Conservation (phyloP, 2,888 invertebrate genomes). For the Aphrophora alni region DNA sequence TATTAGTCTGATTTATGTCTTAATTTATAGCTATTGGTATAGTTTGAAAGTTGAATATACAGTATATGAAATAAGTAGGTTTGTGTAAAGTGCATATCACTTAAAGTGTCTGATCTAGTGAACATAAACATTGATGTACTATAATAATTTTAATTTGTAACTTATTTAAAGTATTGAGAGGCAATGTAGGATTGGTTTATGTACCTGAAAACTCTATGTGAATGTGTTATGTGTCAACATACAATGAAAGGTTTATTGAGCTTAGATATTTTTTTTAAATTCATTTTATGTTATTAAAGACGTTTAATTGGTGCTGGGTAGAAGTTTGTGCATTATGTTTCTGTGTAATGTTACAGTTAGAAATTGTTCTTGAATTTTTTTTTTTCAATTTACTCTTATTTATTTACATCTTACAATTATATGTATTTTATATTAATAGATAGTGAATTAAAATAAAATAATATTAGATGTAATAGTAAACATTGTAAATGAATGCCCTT, state of each 20-base stretch:
- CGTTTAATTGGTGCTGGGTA: background rate
- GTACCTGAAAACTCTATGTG: background rate
- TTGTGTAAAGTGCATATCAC: background rate
- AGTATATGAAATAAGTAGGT: background rate
- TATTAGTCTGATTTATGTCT: background rate
- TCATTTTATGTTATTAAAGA: background rate
- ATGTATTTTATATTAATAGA: too few species aligned
- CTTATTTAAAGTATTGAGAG: background rate
- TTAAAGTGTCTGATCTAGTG: background rate
- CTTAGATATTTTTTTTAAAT: background rate
- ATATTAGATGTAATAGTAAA: too few species aligned
- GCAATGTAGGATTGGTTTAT: background rate
- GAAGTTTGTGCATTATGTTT: background rate
- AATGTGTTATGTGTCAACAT: background rate
- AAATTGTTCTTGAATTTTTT: background rate
- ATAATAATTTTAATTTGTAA: background rate
- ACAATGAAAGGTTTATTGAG: background rate
- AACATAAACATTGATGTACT: background rate
- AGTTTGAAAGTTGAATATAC: background rate
- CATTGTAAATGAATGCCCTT: too few species aligned
- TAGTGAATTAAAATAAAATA: too few species aligned
- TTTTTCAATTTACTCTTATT: background rate
- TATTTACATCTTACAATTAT: background rate
- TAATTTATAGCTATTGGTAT: background rate
- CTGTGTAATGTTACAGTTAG: background rate